Evolutionary conservation across 1,140 invertebrate species (phyloP).

Genomic region (Pseudomyrmex gracilis): DNA sequence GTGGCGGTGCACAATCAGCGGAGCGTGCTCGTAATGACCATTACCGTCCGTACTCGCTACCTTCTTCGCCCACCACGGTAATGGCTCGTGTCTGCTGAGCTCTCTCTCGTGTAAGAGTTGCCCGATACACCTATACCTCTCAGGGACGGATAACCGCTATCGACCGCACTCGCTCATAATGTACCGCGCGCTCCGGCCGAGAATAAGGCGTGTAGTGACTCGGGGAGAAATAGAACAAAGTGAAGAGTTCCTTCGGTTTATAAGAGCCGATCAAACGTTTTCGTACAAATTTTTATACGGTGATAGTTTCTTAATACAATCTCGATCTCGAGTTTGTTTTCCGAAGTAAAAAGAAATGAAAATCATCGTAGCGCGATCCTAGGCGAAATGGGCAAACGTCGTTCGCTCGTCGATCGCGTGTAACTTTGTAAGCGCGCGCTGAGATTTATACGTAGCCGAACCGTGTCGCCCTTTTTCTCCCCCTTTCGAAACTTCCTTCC

Average conservation of each 20-base stretch:
- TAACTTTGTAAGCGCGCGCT: not conserved
- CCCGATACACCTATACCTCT: constrained; percentile 62
- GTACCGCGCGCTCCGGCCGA: not conserved
- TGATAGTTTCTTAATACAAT: too few relatives aligned
- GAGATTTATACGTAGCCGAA: constrained; percentile 7
- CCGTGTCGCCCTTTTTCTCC: not conserved
- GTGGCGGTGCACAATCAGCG: constrained; percentile 83
- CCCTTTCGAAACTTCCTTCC: constrained; percentile 44
- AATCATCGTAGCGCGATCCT: too few relatives aligned
- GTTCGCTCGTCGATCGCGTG: not conserved
- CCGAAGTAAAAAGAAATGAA: too few relatives aligned
- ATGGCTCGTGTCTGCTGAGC: constrained; percentile 81
- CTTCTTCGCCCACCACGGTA: constrained; percentile 80
- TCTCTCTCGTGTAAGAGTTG: constrained; percentile 63
- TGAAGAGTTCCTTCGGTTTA: not conserved
- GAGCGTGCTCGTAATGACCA: constrained; percentile 85
- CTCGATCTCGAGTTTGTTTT: too few relatives aligned
- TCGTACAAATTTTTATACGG: too few relatives aligned
- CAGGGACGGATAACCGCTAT: constrained; percentile 72
- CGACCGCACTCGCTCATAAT: constrained; percentile 24
- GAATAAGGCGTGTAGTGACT: constrained; percentile 13
- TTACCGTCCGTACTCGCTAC: constrained; percentile 82
- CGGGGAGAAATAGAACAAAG: not conserved
- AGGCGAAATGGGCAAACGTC: too few relatives aligned
- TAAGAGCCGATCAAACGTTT: not conserved